Evolutionary conservation across 1,140 invertebrate genomes (phyloP), one percentile per base, ranked within the genome.

Genomic region (Antheraea mylitta): DNA sequence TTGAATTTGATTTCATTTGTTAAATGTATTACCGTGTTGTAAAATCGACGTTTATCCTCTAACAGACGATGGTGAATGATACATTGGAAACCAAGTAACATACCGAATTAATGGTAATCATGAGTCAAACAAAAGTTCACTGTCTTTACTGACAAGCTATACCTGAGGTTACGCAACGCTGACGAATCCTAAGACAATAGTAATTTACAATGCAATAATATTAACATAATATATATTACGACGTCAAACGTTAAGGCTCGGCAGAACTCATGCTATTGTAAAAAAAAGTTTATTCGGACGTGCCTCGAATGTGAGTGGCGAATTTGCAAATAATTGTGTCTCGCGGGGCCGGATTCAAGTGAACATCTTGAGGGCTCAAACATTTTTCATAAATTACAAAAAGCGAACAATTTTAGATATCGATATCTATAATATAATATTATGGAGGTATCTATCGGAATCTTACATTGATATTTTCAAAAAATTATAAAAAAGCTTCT

Each of bases 241-340:
- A 74, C 74, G 73, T 78, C 76, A 76, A 75, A 61, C 60, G 74
- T n/a, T 61, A 36, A 37, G 61, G 61, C 22, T 11, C 59, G 59
- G 45, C 45, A 53, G 45, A 61, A 36, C 59, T 36, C 70, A 42
- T 62, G 59, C 75, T 77, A 87, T 86, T 87, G 85, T 89, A 81
- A 85, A 84, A 85, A 81, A 81, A 75, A 72, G 72, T 19, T 13
- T 53, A 30, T 18, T 68, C 30, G 58, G 19, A 37, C 86, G 86
- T 87, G 85, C 75, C 74, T 64, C 61, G 83, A 82, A 86, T 89
- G 68, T 73, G 69, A 76, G 77, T 64, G 58, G 74, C 62, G 67
- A 73, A 82, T 82, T 85, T 83, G 83, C 83, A 83, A 85, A 85
- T 85, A 83, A 85, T 82, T 82, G 82, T 76, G 64, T 65, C 18